Evolutionary conservation across 2,113 vertebrate species (phyloP), one percentile per base, ranked within the genome.

Genomic region (Dendropsophus ebraccatus): DNA sequence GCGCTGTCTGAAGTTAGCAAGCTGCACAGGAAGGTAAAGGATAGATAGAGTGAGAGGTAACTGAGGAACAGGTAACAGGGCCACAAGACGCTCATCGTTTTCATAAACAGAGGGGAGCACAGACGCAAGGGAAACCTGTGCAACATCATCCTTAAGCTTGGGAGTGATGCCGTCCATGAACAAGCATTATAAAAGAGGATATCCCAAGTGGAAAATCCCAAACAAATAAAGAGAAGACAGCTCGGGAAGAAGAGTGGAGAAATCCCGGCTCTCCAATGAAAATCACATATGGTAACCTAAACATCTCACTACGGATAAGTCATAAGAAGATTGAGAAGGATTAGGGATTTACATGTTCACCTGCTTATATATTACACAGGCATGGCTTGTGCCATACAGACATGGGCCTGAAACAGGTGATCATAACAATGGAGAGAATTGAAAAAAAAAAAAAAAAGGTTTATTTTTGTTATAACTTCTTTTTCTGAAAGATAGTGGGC

Each of bases 1-100:
- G 90, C 91, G 89, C 89, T 94, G 91, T 94, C 92, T 91, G 94
- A 93, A 93, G 88, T 89, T 69, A 95, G 92, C 92, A 95, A 95
- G 88, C 94, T 95, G 91, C 89, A 90, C 87, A 95, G 70, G 70
- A 95, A 93, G 14, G 91, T 89, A 83, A 93, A 94, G 32, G 92
- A 90, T 65, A 93, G 90, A 85, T 93, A 94, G 54, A 95, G 88
- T 7, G 92, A 93, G 69, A 95, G 92, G 76, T 95, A 95, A 78
- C 89, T 74, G 13, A 95, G 93, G 52, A 95, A 95, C 58, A 94
- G 65, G 86, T 88, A 95, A 73, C 95, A 95, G 41, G 87, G 88
- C 88, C 91, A 93, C 91, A 94, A 87, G 82, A 93, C 88, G 16
- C 87, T 89, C 72, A 92, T 89, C 56, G 88, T 77, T 84, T 56